Conservation (phyloP, 2,888 invertebrate species). For the Drosophila lutescens region DNA sequence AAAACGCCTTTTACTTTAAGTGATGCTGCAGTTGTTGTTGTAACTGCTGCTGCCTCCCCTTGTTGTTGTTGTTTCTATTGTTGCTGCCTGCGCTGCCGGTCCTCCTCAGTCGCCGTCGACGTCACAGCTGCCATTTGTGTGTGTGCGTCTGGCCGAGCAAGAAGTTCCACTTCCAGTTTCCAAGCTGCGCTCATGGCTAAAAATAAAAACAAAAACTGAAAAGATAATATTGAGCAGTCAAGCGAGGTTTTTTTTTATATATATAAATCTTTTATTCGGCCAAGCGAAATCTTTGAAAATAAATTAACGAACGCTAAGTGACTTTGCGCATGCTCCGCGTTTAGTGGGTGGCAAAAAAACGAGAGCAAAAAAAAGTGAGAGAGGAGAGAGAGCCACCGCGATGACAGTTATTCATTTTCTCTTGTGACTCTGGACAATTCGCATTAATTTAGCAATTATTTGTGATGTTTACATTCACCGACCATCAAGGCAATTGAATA, state of each 20-base stretch:
- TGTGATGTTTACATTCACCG: constrained; percentile 49
- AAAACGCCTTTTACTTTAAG: constrained; percentile 74
- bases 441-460: constrained; percentile 68
- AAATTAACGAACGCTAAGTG: constrained; percentile 32
- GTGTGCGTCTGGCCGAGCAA: constrained; percentile 51
- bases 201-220: constrained; percentile 50
- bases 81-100: constrained; percentile 33
- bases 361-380: constrained; percentile 9
- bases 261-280: constrained; percentile 1
- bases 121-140: constrained; percentile 45
- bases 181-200: constrained; percentile 58
- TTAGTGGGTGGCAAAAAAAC: constrained; percentile 54
- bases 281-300: constrained; percentile 27
- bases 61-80: constrained; percentile 14
- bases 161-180: constrained; percentile 49
- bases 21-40: constrained; percentile 18
- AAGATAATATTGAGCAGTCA: constrained; percentile 39
- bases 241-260: constrained; percentile 43
- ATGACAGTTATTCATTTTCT: constrained; percentile 61
- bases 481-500: constrained; percentile 30
- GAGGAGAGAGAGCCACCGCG: constrained; percentile 16
- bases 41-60: constrained; percentile 3
- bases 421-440: constrained; percentile 63
- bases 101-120: constrained; percentile 9
- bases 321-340: constrained; percentile 54